phyloP scores from a whole-genome alignment of 1,140 invertebrate species.

The Caerostris extrusa region DNA sequence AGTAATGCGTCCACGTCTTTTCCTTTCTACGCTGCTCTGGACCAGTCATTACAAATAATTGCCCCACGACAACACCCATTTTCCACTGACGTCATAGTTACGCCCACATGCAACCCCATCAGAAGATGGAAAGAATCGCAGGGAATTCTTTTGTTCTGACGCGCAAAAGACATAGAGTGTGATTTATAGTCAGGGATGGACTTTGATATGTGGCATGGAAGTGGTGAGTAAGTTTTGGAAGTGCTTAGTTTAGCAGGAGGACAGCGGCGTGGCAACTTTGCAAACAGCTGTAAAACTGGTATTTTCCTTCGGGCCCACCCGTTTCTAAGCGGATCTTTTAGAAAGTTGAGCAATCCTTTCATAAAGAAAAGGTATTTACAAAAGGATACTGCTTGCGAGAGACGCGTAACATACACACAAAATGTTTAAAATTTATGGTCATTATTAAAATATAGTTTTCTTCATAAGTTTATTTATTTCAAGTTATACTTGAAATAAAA shows the following conservation, averaged over 20 bases:
- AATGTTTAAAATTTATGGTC: no score
- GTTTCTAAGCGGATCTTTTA: no score
- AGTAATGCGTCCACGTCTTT: conserved; percentile 28
- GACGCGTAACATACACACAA: no score
- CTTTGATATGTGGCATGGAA: neutral
- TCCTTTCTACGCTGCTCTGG: neutral
- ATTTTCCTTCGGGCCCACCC: no score
- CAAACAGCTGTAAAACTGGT: no score
- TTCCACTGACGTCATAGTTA: conserved; percentile 43
- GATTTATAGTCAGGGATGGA: neutral
- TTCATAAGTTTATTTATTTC: no score
- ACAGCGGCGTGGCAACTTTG: no score
- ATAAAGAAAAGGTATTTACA: no score
- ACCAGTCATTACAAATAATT: conserved; percentile 65
- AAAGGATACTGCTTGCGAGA: no score
- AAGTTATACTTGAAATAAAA: no score
- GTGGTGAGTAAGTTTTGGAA: neutral
- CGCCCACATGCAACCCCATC: neutral
- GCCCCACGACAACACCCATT: conserved; percentile 56
- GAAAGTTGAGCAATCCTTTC: no score
- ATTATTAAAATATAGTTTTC: no score
- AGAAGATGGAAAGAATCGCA: neutral
- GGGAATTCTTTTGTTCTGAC: conserved; percentile 38
- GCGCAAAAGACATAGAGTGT: neutral
- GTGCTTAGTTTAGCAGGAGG: neutral